phyloP scores from a whole-genome alignment of 2,113 vertebrate genomes.

The Electrona antarctica region DNA sequence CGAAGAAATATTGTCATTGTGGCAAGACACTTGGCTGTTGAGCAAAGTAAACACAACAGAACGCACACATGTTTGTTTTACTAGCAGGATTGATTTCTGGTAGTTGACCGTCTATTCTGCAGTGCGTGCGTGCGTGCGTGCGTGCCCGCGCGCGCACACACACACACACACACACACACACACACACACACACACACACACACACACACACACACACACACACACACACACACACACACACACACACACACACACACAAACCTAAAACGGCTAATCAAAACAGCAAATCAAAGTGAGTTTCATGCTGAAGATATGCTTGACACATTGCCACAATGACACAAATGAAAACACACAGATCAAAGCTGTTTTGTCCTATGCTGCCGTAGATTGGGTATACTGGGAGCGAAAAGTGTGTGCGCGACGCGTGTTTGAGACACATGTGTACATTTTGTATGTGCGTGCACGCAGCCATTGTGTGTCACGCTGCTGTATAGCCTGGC shows the following conservation, averaged over 20 bases:
- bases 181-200: slow-evolving; percentile 3
- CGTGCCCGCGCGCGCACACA: neutral
- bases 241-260: neutral
- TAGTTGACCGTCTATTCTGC: neutral
- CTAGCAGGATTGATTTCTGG: neutral
- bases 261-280: neutral
- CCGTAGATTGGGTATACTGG: too few species aligned
- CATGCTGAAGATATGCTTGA: too few species aligned
- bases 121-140: too few species aligned
- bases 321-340: too few species aligned
- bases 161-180: neutral
- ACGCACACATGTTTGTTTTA: slow-evolving; percentile 25
- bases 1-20: slow-evolving; percentile 3
- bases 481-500: slow-evolving; percentile 7
- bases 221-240: slow-evolving; percentile 1
- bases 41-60: slow-evolving; percentile 15
- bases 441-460: too few species aligned
- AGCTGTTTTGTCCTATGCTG: too few species aligned
- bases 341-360: too few species aligned
- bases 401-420: too few species aligned
- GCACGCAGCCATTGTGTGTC: neutral
- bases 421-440: too few species aligned
- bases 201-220: neutral
- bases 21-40: neutral
- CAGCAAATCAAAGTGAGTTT: too few species aligned